Conservation (phyloP, 2,113 vertebrate species). For the Rhipidura dahli region DNA sequence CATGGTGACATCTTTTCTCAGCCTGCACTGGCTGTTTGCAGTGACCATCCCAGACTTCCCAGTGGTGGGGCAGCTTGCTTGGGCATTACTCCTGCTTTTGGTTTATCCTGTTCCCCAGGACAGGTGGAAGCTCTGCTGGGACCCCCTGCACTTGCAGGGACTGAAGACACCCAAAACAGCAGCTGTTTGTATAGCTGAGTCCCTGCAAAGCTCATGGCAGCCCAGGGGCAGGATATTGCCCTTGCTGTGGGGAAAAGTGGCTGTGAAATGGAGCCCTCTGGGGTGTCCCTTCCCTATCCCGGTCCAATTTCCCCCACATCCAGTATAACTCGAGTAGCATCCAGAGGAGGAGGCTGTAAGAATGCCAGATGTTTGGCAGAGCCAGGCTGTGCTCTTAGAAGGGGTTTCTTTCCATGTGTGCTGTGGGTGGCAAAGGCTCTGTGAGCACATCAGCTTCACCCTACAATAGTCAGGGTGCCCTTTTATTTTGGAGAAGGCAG, state of each 20-base stretch:
- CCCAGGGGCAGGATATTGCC: not conserved
- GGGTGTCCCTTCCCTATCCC: accelerated
- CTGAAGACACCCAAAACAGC: not conserved
- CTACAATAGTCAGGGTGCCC: not conserved
- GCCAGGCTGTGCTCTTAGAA: accelerated
- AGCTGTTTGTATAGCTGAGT: not conserved
- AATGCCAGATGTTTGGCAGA: accelerated
- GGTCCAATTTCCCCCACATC: not conserved
- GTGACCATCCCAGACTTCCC: not conserved
- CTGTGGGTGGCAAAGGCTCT: not conserved
- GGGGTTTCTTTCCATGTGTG: accelerated
- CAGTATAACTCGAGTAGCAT: accelerated
- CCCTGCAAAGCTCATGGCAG: not conserved
- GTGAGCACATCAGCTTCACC: not conserved
- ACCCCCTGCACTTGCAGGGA: accelerated
- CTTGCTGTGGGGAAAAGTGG: not conserved
- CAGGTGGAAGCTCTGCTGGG: not conserved
- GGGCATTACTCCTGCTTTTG: not conserved
- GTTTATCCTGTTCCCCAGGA: not conserved
- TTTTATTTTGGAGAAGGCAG: not conserved
- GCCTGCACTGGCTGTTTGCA: not conserved
- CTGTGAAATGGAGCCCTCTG: not conserved
- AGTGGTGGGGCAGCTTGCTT: accelerated
- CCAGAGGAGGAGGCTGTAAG: not conserved
- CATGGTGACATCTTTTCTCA: accelerated